These are phyloP conservation scores for Penelope pileata DNA, from an alignment of 2,113 vertebrate species.

Conservation along the genomic window DNA sequence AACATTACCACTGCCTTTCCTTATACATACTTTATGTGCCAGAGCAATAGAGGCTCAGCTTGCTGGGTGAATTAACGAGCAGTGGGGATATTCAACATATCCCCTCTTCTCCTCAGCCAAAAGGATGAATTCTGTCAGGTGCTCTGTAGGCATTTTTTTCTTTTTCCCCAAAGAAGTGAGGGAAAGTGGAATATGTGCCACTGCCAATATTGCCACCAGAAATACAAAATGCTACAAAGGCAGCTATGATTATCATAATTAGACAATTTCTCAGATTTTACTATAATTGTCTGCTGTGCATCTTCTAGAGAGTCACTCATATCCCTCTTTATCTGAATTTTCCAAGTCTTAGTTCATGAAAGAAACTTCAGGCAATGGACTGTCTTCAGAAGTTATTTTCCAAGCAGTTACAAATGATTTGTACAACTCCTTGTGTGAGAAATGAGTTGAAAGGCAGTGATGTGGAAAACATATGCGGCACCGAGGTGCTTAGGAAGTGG, in stretches of 20 bases:
- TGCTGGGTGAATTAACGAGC: not conserved
- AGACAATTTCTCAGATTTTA: not conserved
- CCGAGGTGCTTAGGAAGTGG: not conserved
- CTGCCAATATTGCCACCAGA: not conserved
- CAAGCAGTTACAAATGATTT: not conserved
- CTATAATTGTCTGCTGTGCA: not conserved
- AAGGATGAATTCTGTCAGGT: not conserved
- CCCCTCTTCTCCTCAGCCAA: not conserved
- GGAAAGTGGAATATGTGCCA: not conserved
- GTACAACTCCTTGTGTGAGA: not conserved
- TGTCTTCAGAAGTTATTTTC: not conserved
- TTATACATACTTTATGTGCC: not conserved
- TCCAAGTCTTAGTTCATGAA: not conserved
- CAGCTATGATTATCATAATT: not conserved
- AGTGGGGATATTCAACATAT: not conserved
- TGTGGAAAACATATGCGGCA: not conserved
- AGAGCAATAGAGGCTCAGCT: not conserved
- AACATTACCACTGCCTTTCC: not conserved
- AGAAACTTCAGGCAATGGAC: not conserved
- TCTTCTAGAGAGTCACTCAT: not conserved
- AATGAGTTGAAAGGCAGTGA: not conserved
- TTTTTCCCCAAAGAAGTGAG: not conserved
- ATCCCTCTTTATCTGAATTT: not conserved
- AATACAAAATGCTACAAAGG: not conserved
- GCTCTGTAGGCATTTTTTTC: not conserved